phyloP scores from a whole-genome alignment of 2,113 vertebrate species.

The Hippocampus mohnikei region DNA sequence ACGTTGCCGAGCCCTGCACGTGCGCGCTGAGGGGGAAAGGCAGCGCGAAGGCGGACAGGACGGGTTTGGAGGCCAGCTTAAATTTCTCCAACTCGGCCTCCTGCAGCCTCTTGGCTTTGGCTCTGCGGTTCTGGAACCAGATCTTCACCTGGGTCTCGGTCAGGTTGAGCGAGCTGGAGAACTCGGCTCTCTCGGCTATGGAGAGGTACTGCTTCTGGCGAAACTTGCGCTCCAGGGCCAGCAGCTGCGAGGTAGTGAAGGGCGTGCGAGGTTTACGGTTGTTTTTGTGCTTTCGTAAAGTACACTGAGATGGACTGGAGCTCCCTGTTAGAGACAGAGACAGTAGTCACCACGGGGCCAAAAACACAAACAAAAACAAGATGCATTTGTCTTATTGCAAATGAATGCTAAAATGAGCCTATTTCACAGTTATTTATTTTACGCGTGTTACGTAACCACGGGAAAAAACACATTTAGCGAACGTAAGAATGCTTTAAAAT shows the following conservation, averaged over 20 bases:
- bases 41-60: conserved; percentile 77
- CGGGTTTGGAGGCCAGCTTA: conserved; percentile 78
- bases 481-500: too few species aligned
- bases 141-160: conserved; percentile 85
- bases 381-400: not conserved
- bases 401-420: not conserved
- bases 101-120: conserved; percentile 82
- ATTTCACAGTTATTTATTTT: not conserved
- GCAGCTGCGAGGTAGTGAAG: conserved; percentile 81
- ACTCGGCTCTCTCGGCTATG: conserved; percentile 78
- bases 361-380: not conserved
- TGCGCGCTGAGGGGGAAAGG: conserved; percentile 75
- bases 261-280: conserved; percentile 83
- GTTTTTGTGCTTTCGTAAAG: conserved; percentile 81
- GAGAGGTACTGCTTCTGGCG: conserved; percentile 82
- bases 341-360: not conserved
- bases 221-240: conserved; percentile 82
- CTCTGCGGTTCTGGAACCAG: conserved; percentile 83
- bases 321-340: conserved; percentile 46
- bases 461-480: too few species aligned
- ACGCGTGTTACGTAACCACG: too few species aligned
- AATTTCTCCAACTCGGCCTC: conserved; percentile 82
- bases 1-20: conserved; percentile 64
- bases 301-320: conserved; percentile 59
- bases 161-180: conserved; percentile 79